Evolutionary conservation across 2,113 vertebrate species (phyloP).

Genomic region (Probosciger aterrimus): DNA sequence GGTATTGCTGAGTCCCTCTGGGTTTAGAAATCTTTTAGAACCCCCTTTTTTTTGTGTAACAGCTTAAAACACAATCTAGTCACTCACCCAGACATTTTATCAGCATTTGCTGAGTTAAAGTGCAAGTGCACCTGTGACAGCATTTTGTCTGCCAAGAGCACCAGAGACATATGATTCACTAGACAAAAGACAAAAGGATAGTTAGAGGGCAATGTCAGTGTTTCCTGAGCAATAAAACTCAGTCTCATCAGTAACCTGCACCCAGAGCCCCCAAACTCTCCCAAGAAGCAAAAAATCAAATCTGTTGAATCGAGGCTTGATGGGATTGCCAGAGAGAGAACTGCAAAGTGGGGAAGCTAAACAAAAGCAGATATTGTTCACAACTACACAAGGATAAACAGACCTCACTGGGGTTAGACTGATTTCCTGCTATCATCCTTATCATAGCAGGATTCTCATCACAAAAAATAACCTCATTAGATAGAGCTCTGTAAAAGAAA

Average conservation of each 20-base stretch:
- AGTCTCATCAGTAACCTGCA: neutral
- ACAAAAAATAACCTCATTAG: neutral
- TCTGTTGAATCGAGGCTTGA: constrained; percentile 6
- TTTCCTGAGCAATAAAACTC: constrained; percentile 32
- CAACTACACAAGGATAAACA: neutral
- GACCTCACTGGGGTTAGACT: neutral
- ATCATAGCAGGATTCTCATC: neutral
- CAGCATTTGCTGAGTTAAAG: neutral
- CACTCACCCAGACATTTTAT: neutral
- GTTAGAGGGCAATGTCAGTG: neutral
- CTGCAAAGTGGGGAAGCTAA: neutral
- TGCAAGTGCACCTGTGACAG: neutral
- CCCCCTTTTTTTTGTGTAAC: neutral
- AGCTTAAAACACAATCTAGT: neutral
- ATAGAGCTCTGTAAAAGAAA: neutral
- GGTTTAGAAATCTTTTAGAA: neutral
- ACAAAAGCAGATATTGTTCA: neutral
- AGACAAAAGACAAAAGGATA: neutral
- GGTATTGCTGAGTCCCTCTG: neutral
- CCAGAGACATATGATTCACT: neutral
- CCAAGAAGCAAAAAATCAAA: neutral
- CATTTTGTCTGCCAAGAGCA: neutral
- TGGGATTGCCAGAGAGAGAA: neutral
- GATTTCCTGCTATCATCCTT: neutral
- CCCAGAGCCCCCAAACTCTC: neutral